Conservation (phyloP, 2,797 vertebrate genomes). For the Eupleurogrammus muticus region DNA sequence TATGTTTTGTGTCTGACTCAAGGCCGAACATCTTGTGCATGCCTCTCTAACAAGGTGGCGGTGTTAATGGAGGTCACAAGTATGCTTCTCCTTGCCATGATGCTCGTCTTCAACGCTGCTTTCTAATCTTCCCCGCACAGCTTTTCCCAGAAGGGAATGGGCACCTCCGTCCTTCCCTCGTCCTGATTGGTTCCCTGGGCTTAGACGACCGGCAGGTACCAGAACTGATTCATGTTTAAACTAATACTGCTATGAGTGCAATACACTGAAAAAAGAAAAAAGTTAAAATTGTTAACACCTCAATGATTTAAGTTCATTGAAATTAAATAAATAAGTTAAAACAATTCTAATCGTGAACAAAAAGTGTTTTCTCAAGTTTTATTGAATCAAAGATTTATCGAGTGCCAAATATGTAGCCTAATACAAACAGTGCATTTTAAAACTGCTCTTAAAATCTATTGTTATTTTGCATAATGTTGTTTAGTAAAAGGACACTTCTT, state of each 20-base stretch:
- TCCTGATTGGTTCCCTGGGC: constrained; percentile 82
- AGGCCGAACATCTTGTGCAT: constrained; percentile 67
- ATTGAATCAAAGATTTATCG: neutral
- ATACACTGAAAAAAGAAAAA: too few relatives aligned
- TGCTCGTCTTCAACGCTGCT: constrained; percentile 67
- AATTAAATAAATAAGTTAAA: too few relatives aligned
- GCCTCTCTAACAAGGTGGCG: constrained; percentile 48
- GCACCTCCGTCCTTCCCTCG: constrained; percentile 71
- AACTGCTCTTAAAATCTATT: neutral
- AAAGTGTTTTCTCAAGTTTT: too few relatives aligned
- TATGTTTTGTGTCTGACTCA: constrained; percentile 50
- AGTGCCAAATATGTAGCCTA: neutral
- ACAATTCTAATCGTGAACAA: too few relatives aligned
- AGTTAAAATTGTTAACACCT: too few relatives aligned
- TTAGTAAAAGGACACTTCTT: neutral
- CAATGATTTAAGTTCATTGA: too few relatives aligned
- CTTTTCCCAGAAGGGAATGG: constrained; percentile 85
- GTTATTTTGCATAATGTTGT: neutral
- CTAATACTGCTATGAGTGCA: neutral
- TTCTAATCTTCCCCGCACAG: constrained; percentile 79
- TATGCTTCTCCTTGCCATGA: constrained; percentile 40
- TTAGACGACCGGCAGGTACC: constrained; percentile 84
- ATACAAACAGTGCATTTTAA: neutral
- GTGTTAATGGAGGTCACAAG: constrained; percentile 67
- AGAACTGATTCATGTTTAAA: constrained; percentile 6